Evolutionary conservation across 2,797 vertebrate species (phyloP), one percentile per base, ranked within the genome.

Genomic region (Enteromius radiatus): DNA sequence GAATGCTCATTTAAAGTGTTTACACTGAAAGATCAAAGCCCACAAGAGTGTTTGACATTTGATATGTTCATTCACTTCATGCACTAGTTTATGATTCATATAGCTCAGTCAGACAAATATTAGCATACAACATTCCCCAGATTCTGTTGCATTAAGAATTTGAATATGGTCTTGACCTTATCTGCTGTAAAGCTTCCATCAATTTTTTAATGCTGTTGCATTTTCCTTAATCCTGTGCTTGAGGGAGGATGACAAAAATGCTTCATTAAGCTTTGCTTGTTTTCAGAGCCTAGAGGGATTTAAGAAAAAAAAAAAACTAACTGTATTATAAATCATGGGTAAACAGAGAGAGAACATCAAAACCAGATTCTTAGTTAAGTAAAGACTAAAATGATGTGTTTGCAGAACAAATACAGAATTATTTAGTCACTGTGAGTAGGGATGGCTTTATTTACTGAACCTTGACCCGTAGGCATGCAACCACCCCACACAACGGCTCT

Each of bases 261-360:
- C 21, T 75, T 75, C 38, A 56, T 26, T 41, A 38, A 75, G 47
- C 52, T 56, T 36, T 23, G 33, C 21, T 75, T 12, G n/a, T 41
- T 75, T 75, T 59, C 21, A 75, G 33, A 10, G 49, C 49, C 31
- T 56, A 56, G 28, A 23, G 21, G 49, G 31, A 56, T 74, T 49
- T 31, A 14, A 3, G 10, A 1, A n/a, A n/a, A 54, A 9, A 74
- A 56, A 36, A 3, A 21, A 45, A 45, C 3, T 11, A 49, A 49
- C 69, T 6, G 69, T 73, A 33, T 52, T 73, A 52, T 73, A 52
- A 73, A 52, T 36, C 19, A 15, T n/a, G 5, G 0, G 23, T 41
- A 52, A 79, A 68, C 41, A 15, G 47, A 65, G 19, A 70, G 26
- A 70, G 4, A 80, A 79, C 49, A 69, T 31, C 23, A 69, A 69